These are phyloP conservation scores for Ennomos erosarius DNA, from an alignment of 2,888 invertebrate genomes.

Conservation along the genomic window DNA sequence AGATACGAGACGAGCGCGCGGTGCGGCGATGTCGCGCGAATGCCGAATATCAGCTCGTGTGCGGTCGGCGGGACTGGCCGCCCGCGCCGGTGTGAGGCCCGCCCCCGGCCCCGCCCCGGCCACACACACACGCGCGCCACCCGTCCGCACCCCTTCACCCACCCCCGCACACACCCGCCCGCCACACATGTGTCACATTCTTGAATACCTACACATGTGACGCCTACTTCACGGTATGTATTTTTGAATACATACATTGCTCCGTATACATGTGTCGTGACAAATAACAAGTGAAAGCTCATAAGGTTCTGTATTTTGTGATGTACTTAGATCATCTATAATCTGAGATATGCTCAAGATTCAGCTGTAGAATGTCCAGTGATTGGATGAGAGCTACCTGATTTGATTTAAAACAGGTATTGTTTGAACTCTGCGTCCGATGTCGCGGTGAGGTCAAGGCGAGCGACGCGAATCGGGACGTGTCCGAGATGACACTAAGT, in stretches of 20 bases:
- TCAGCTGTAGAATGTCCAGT: constrained; percentile 22
- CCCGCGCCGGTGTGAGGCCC: constrained; percentile 64
- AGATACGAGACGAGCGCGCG: constrained; percentile 58
- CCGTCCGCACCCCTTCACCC: constrained; percentile 54
- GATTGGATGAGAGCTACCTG: constrained; percentile 24
- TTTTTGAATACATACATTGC: constrained; percentile 69
- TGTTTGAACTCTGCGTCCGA: constrained; percentile 37
- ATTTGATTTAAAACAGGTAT: constrained; percentile 35
- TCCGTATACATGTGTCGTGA: constrained; percentile 31
- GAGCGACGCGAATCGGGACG: constrained; percentile 50
- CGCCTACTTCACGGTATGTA: constrained; percentile 77
- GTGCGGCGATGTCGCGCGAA: constrained; percentile 71
- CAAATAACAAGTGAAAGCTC: constrained; percentile 1
- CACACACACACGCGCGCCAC: constrained; percentile 61
- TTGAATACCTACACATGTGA: constrained; percentile 76
- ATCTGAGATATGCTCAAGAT: constrained; percentile 1
- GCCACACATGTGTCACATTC: constrained; percentile 72
- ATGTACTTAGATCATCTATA: background rate
- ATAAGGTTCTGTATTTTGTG: background rate
- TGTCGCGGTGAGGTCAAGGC: constrained; percentile 39
- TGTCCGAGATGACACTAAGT: constrained; percentile 51
- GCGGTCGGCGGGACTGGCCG: constrained; percentile 65
- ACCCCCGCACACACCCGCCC: constrained; percentile 61
- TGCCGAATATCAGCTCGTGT: constrained; percentile 64
- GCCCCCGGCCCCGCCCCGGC: constrained; percentile 72